Conservation (phyloP, 2,797 vertebrate species). For the Hafferia zeledoni region DNA sequence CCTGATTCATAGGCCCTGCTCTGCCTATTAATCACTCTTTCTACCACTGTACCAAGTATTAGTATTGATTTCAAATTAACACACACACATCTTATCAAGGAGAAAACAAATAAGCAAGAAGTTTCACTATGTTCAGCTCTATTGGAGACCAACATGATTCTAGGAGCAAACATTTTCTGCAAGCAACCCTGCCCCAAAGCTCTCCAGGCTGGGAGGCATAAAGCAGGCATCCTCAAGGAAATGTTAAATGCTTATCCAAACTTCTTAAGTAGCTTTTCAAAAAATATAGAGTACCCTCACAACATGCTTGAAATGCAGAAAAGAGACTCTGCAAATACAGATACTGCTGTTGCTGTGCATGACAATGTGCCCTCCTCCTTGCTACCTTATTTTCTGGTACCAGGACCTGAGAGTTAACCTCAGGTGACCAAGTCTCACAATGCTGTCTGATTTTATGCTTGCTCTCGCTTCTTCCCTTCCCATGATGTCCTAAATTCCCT, state of each 20-base stretch:
- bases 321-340: background rate
- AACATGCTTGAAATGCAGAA: background rate
- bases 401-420: background rate
- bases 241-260: background rate
- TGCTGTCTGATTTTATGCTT: background rate
- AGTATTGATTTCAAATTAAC: conserved; percentile 59
- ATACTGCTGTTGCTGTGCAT: background rate
- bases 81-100: background rate
- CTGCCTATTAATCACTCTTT: background rate
- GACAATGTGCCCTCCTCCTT: background rate
- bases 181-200: background rate
- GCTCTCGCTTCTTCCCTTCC: background rate
- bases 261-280: background rate
- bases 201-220: background rate
- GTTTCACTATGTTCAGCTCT: background rate
- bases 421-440: background rate
- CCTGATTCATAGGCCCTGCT: background rate
- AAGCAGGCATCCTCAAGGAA: background rate
- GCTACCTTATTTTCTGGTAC: background rate
- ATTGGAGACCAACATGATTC: background rate
- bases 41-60: background rate
- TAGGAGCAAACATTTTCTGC: background rate
- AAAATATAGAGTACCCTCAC: background rate
- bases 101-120: background rate
- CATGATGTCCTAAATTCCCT: background rate